Evolutionary conservation across 2,888 invertebrate genomes (phyloP).

Genomic region (Calliphora vomitoria): DNA sequence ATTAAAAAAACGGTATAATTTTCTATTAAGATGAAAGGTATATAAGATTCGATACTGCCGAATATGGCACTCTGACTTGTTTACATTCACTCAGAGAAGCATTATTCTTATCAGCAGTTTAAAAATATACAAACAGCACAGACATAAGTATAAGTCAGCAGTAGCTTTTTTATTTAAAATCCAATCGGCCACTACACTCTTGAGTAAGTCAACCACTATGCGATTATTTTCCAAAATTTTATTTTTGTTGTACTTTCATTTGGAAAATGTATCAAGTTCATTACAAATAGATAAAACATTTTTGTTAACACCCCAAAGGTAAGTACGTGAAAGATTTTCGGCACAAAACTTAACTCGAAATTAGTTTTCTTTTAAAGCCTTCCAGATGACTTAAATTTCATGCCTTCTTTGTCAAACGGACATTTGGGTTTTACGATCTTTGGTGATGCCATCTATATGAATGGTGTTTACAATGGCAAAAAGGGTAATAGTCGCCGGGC

Average conservation of each 20-base stretch:
- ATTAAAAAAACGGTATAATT: neutral
- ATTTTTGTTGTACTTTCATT: conserved; percentile 31
- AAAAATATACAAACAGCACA: conserved; percentile 16
- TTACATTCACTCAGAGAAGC: neutral
- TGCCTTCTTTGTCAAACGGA: conserved; percentile 87
- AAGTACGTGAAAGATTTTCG: neutral
- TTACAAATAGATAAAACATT: neutral
- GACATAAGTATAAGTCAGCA: neutral
- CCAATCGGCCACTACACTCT: neutral
- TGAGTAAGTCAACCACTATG: neutral
- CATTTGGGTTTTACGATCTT: conserved; percentile 87
- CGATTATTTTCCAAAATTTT: neutral
- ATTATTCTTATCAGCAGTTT: conserved; percentile 49
- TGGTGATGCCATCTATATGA: conserved; percentile 87
- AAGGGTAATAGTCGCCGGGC: conserved; percentile 87
- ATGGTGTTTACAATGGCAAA: conserved; percentile 87
- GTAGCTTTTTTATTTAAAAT: conserved; percentile 6
- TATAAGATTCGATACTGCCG: too few relatives aligned
- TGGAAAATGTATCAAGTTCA: neutral
- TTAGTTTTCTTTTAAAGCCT: conserved; percentile 81
- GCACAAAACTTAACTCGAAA: neutral
- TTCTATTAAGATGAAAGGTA: too few relatives aligned
- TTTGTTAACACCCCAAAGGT: conserved; percentile 74
- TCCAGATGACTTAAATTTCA: conserved; percentile 86
- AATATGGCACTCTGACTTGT: too few relatives aligned